phyloP scores from a whole-genome alignment of 1,140 invertebrate species.

The Melipona quadrifasciata region DNA sequence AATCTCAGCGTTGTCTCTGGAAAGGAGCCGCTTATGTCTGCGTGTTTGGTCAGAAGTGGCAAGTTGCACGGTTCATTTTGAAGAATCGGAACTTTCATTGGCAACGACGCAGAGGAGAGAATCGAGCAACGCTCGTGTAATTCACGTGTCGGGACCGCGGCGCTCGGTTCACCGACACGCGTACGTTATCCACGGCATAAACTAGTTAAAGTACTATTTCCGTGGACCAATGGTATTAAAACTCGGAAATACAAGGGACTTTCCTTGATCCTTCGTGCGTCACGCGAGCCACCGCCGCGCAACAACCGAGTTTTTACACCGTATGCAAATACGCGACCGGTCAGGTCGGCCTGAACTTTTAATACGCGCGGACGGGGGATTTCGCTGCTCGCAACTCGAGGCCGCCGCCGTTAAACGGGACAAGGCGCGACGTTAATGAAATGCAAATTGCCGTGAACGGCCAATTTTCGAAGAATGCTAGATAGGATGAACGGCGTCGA shows the following conservation, averaged over 20 bases:
- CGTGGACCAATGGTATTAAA: constrained; percentile 60
- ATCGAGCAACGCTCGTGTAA: not conserved
- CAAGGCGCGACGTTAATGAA: constrained; percentile 34
- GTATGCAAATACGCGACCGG: constrained; percentile 34
- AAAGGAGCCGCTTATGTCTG: too few species aligned
- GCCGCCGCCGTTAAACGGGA: constrained; percentile 29
- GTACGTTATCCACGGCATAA: constrained; percentile 37
- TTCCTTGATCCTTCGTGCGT: constrained; percentile 55
- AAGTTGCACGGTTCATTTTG: too few species aligned
- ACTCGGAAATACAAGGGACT: constrained; percentile 46
- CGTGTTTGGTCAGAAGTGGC: too few species aligned
- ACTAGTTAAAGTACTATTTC: constrained; percentile 65
- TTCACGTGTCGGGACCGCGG: too few species aligned
- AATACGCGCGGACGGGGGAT: constrained; percentile 5
- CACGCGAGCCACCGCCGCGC: constrained; percentile 52
- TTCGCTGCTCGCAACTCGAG: not conserved
- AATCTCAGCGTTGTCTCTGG: not conserved
- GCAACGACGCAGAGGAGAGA: not conserved
- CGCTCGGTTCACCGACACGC: constrained; percentile 27
- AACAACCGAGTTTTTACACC: constrained; percentile 43
- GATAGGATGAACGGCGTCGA: constrained; percentile 2
- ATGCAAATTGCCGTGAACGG: constrained; percentile 46
- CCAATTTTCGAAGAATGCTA: not conserved
- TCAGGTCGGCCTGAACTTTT: constrained; percentile 33
- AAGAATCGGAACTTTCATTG: not conserved